Evolutionary conservation across 2,888 invertebrate species (phyloP), one percentile per base, ranked within the genome.

Genomic region (Limnephilus lunatus): DNA sequence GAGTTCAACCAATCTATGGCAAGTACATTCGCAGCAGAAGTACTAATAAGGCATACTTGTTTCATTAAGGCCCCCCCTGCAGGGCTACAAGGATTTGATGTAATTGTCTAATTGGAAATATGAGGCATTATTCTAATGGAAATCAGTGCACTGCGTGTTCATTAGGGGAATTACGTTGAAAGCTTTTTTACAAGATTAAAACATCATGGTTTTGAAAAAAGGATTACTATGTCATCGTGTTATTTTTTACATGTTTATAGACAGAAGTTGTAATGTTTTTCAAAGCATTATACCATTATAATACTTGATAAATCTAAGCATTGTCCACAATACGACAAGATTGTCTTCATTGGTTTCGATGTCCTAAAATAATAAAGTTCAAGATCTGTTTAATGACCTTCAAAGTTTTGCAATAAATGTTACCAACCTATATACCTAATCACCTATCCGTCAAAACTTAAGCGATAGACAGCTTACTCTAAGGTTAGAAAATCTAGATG

Each of bases 71-170:
- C 15, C 48, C 48, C 44, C 48, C 48, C 48, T 48, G 44, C 7
- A 25, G 53, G 53, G 25, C 53, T 68, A 68, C 53, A 82, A 82
- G 31, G 31, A 82, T 82, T 82, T 82, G 53, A n/a, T 68, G 15
- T 87, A 87, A 87, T 53, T 87, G 68, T 68, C 31, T 87, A 87
- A 53, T 30, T 87, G 87, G 87, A 87, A 53, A 48, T 85, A 85
- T 85, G 39, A 85, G 44, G 39, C 35, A 85, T 85, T 85, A 85
- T 85, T 85, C 32, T 85, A 19, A 85, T 39, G 32, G n/a, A 39
- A 85, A 85, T 85, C 39, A 85, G 85, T 85, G 85, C 85, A 85
- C n/a, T 85, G 12, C 5, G 14, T 9, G n/a, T 85, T 44, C 39
- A 85, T 39, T 85, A 39, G 19, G 82, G 82, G 5, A 11, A 32